phyloP scores from a whole-genome alignment of 2,113 vertebrate species.

The Epinephelus fuscoguttatus region DNA sequence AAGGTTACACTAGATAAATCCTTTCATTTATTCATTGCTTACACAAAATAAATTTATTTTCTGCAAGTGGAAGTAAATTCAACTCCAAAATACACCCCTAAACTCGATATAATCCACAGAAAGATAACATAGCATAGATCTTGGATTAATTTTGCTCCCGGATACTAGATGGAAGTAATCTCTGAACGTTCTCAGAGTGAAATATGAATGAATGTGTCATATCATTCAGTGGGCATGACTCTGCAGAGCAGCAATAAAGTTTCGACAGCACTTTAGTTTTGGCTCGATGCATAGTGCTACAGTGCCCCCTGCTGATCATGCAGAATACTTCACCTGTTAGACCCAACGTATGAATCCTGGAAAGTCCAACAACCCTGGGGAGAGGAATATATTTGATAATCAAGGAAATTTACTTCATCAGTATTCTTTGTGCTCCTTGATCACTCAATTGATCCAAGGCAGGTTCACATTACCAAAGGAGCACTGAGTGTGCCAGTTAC shows the following conservation, averaged over 20 bases:
- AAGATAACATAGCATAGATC: constrained; percentile 38
- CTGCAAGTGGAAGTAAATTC: constrained; percentile 11
- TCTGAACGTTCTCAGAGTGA: constrained; percentile 53
- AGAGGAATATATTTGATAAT: not conserved
- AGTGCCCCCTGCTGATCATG: constrained; percentile 67
- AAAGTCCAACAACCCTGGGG: constrained; percentile 1
- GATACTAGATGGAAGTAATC: constrained; percentile 41
- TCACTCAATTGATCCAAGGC: constrained; percentile 5
- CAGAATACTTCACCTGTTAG: not conserved
- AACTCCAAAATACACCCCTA: constrained; percentile 17
- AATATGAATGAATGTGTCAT: constrained; percentile 72
- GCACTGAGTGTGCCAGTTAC: constrained; percentile 3
- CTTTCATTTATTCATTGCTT: constrained; percentile 14
- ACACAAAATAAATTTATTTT: constrained; percentile 22
- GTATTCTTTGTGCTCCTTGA: constrained; percentile 12
- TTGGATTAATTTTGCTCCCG: constrained; percentile 38
- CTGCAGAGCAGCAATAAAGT: constrained; percentile 53
- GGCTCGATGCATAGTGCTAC: constrained; percentile 30
- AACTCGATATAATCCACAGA: constrained; percentile 16
- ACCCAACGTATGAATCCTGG: not conserved
- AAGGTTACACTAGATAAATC: constrained; percentile 13
- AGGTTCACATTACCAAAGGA: constrained; percentile 25
- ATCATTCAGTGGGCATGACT: constrained; percentile 69
- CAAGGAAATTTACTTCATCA: not conserved
- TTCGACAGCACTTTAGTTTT: constrained; percentile 20